These are phyloP conservation scores for Sebastes alutus DNA, from an alignment of 2,797 vertebrate genomes.

Conservation along the genomic window DNA sequence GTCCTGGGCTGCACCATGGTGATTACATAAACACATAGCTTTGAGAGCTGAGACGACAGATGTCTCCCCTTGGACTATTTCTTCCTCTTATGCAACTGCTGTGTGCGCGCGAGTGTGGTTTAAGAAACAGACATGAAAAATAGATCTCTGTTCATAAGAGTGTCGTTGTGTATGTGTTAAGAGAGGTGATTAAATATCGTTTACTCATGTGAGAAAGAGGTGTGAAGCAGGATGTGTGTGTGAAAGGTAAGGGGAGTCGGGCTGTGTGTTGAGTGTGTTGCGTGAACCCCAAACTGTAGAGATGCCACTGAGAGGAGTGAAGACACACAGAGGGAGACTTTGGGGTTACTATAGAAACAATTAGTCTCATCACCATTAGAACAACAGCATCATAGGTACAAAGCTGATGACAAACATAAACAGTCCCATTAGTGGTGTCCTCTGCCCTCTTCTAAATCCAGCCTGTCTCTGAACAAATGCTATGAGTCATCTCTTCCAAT, in stretches of 20 bases:
- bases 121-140: slow-evolving; percentile 24
- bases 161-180: slow-evolving; percentile 7
- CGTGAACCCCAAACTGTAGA: background rate
- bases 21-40: slow-evolving; percentile 78
- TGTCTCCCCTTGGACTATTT: slow-evolving; percentile 72
- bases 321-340: background rate
- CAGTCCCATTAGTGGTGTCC: slow-evolving; percentile 37
- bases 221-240: slow-evolving; percentile 9
- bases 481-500: slow-evolving; percentile 20
- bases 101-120: background rate
- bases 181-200: background rate
- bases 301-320: background rate
- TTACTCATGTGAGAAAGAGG: slow-evolving; percentile 23
- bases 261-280: background rate
- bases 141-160: slow-evolving; percentile 20
- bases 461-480: slow-evolving; percentile 1
- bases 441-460: slow-evolving; percentile 3
- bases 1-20: slow-evolving; percentile 39
- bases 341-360: slow-evolving; percentile 46
- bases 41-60: slow-evolving; percentile 69
- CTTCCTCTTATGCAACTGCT: slow-evolving; percentile 76
- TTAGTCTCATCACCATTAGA: slow-evolving; percentile 29
- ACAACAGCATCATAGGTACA: slow-evolving; percentile 43
- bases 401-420: slow-evolving; percentile 52
- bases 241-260: background rate